Base-by-base conservation (phyloP, 2,113 vertebrate species). In the Synchiropus splendidus region DNA sequence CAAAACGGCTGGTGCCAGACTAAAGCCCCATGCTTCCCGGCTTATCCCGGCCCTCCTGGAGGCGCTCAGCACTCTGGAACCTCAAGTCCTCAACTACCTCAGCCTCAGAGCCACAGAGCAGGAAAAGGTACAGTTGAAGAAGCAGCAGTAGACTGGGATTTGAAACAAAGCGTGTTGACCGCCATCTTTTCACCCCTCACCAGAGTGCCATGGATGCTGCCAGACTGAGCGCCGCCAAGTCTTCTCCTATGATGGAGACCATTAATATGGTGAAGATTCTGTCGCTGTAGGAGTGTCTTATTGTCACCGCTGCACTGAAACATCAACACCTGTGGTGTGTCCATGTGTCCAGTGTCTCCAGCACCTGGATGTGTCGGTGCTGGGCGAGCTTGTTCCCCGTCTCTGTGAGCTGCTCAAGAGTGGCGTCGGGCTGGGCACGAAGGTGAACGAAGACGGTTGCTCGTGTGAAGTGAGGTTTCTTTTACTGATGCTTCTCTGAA, bases 241-340 rank as follows among this genome's bases (percentile, higher is more conserved):
- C 94, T 1, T 99, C 95, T 53, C 95, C 92, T 31, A 97, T 99
- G 94, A 99, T 99, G 95, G 95, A 99, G 79, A 99, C 95, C 0
- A 83, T 98, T 62, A 97, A 97, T 70, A 94, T 93, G 92, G 95
- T 97, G 76, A 76, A 18, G 2, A 18, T 6, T 12, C 10, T 5
- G 9, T 39, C 15, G 16, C 37, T 11, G 18, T 1, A 39, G 1
- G 10, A 39, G 10, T 11, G 18, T 38, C 12, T 4, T 36, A 9
- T 36, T 36, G 14, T 12, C 14, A 6, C 12, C 34, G n/a, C 11
- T 32, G 1, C 16, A 16, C 12, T 43, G 6, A 6, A n/a, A 2
- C n/a, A n/a, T n/a, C n/a, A n/a, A n/a, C n/a, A n/a, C n/a, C n/a
- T n/a, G n/a, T n/a, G n/a, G 12, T 37, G 3, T 30, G 10, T 21